Conservation (phyloP, 2,797 vertebrate genomes). For the Sebastes steindachneri region DNA sequence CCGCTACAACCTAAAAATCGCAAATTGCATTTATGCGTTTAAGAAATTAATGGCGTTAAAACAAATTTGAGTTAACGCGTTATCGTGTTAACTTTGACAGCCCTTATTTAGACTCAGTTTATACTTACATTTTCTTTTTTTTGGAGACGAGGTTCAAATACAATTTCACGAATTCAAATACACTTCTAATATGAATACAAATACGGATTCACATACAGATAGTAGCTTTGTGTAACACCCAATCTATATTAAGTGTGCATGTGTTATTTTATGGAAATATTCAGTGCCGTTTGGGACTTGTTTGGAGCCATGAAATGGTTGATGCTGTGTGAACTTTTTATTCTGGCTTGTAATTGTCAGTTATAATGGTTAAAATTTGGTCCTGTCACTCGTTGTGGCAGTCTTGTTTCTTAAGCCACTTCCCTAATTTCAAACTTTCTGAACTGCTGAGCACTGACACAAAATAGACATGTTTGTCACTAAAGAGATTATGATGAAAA, state of each 20-base stretch:
- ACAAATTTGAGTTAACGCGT: too few species aligned
- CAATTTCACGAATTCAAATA: not conserved
- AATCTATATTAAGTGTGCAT: not conserved
- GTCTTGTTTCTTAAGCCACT: not conserved
- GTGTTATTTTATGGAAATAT: not conserved
- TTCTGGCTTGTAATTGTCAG: not conserved
- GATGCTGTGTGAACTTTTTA: not conserved
- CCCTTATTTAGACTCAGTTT: too few species aligned
- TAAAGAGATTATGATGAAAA: not conserved
- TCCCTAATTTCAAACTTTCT: not conserved
- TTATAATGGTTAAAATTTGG: not conserved
- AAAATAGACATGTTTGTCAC: not conserved
- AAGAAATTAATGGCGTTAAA: too few species aligned
- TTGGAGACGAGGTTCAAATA: too few species aligned
- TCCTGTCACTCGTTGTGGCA: not conserved
- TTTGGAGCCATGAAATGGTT: not conserved
- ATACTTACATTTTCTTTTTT: too few species aligned
- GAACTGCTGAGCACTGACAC: not conserved
- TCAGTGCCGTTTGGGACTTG: not conserved
- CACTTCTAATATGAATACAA: not conserved
- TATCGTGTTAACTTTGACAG: too few species aligned
- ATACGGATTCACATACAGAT: not conserved
- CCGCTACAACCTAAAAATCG: too few species aligned
- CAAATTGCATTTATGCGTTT: too few species aligned
- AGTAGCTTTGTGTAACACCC: not conserved